Evolutionary conservation across 1,140 invertebrate species (phyloP).

Genomic region (Macrobrachium nipponense): DNA sequence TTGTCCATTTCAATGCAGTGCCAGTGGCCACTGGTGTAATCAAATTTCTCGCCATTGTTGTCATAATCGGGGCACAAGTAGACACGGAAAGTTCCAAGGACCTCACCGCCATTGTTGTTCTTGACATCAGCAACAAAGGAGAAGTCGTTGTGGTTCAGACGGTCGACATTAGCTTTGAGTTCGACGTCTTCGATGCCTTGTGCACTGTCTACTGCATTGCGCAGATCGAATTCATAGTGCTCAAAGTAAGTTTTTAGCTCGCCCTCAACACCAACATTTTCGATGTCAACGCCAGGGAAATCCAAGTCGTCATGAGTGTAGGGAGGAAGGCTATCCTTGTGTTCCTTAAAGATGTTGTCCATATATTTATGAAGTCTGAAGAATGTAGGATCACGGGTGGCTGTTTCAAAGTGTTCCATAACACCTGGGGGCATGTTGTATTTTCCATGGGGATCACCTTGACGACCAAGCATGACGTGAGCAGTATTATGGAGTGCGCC

Average conservation of each 20-base stretch:
- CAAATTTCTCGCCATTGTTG: conserved; percentile 72
- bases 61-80: conserved; percentile 80
- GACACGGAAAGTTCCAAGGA: conserved; percentile 70
- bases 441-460: conserved; percentile 55
- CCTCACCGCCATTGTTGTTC: conserved; percentile 71
- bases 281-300: conserved; percentile 76
- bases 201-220: conserved; percentile 72
- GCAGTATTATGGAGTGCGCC: conserved; percentile 42
- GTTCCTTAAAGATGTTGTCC: conserved; percentile 71
- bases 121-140: conserved; percentile 74
- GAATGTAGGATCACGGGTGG: conserved; percentile 77
- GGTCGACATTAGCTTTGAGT: conserved; percentile 72
- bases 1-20: conserved; percentile 78
- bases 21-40: conserved; percentile 74
- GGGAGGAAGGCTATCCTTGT: conserved; percentile 66
- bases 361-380: conserved; percentile 76
- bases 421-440: conserved; percentile 68
- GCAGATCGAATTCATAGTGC: conserved; percentile 76
- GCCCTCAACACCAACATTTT: conserved; percentile 75
- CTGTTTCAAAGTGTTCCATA: conserved; percentile 71
- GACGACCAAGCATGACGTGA: conserved; percentile 61
- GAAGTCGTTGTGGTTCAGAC: conserved; percentile 76
- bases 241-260: conserved; percentile 81
- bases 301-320: conserved; percentile 69
- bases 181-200: conserved; percentile 53